These are phyloP conservation scores for Nowickia ferox DNA, from an alignment of 2,888 invertebrate species.

Conservation along the genomic window DNA sequence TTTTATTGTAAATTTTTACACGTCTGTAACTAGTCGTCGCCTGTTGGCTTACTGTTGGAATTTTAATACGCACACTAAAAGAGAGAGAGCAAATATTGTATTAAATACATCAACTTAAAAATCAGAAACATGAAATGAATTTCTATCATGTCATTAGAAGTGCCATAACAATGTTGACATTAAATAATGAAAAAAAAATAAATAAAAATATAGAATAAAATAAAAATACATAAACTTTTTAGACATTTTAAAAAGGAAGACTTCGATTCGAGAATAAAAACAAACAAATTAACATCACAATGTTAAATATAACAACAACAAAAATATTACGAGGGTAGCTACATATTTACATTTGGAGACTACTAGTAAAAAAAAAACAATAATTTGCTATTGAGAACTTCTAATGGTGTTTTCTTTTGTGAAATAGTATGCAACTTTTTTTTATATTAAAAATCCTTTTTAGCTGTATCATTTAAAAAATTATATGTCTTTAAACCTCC, in stretches of 20 bases:
- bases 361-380: no score
- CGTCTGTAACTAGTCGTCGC: conserved; percentile 57
- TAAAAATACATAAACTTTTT: neutral
- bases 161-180: conserved; percentile 27
- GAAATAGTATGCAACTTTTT: no score
- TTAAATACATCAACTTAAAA: conserved; percentile 4
- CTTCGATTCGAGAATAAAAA: neutral
- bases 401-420: no score
- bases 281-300: conserved; percentile 38
- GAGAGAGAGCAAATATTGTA: neutral
- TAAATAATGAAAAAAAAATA: no score
- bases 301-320: conserved; percentile 38
- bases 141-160: conserved; percentile 47
- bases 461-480: no score
- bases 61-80: conserved; percentile 19
- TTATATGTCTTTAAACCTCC: no score
- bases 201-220: neutral
- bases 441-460: no score
- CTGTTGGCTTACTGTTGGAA: conserved; percentile 19
- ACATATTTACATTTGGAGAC: neutral
- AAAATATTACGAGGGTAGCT: neutral
- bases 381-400: no score
- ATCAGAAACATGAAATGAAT: conserved; percentile 52
- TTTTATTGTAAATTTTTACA: conserved; percentile 61
- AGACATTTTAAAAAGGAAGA: conserved; percentile 21